Percentiles rank a stretch among this genome's conserved stretches.
Evolutionary conservation across 2,113 vertebrate genomes (phyloP).

Genomic region (Syrrhaptes paradoxus): DNA sequence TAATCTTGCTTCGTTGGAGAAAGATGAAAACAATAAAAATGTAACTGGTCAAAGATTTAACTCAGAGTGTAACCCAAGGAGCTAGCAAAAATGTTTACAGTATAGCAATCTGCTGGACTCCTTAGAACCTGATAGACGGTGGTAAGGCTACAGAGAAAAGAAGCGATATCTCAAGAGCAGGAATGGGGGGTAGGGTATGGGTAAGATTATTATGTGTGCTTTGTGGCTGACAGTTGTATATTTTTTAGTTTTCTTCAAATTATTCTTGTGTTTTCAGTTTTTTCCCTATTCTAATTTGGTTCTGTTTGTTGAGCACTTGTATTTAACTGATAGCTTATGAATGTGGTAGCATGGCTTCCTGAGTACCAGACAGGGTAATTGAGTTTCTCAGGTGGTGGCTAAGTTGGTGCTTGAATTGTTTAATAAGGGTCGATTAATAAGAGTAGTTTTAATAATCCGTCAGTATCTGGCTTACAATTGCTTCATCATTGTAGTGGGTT

Average conservation of each 20-base stretch:
- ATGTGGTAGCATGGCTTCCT: neutral
- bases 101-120: neutral
- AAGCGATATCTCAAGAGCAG: neutral
- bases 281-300: neutral
- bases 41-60: neutral
- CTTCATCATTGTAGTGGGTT: too few relatives aligned
- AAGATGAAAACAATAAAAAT: neutral
- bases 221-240: neutral
- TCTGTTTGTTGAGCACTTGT: neutral
- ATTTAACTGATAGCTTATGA: neutral
- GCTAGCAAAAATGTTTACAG: fast-evolving
- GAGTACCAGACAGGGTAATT: neutral
- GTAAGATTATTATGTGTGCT: neutral
- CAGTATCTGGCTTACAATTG: neutral
- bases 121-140: neutral
- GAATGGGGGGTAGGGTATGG: too few relatives aligned
- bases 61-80: neutral
- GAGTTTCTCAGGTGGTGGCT: neutral
- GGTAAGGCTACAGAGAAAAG: neutral
- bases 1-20: neutral
- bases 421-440: neutral
- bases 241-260: neutral
- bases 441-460: neutral
- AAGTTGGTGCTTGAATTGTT: neutral
- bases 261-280: neutral